Evolutionary conservation across 2,888 invertebrate genomes (phyloP), one percentile per base, ranked within the genome.

Genomic region (Sussaba pulchella): DNA sequence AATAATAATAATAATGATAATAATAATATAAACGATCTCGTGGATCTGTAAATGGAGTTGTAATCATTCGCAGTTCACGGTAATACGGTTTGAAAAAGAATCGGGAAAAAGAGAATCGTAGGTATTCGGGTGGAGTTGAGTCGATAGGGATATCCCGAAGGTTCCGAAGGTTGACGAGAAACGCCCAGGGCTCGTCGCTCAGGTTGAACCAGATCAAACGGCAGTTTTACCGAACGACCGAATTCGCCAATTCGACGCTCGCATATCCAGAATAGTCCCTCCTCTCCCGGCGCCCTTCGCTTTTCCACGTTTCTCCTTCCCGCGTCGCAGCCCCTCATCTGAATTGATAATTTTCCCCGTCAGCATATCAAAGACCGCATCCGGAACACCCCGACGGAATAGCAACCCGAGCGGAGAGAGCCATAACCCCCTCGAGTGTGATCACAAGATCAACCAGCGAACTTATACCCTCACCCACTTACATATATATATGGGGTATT

Each of bases 271-370:
- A 6, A 2, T 12, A n/a, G 17, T 14, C 19, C 41, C 52, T 45
- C n/a, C n/a, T n/a, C n/a, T n/a, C n/a, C n/a, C n/a, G n/a, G n/a
- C n/a, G n/a, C n/a, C n/a, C n/a, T n/a, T n/a, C n/a, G 64, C 45
- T 74, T 57, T 45, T 66, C 73, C 66, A n/a, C 31, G 64, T 43
- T 21, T 41, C 75, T 66, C 47, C 54, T 39, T 14, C 45, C 47
- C 47, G 70, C 84, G 75, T 82, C 83, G 21, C 83, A 24, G 52
- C 81, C 78, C 79, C 88, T 89, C 91, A 92, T 92, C 88, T 92
- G 92, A 92, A 92, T 92, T 92, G 92, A 92, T 92, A 92, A 92
- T 92, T 88, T 88, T 83, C 75, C 80, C 87, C 81, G 90, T 90
- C 90, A 89, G 92, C 90, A 91, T 92, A 92, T 92, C 92, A 92